These are phyloP conservation scores for Acridotheres tristis DNA, from an alignment of 2,797 vertebrate genomes.

Conservation along the genomic window DNA sequence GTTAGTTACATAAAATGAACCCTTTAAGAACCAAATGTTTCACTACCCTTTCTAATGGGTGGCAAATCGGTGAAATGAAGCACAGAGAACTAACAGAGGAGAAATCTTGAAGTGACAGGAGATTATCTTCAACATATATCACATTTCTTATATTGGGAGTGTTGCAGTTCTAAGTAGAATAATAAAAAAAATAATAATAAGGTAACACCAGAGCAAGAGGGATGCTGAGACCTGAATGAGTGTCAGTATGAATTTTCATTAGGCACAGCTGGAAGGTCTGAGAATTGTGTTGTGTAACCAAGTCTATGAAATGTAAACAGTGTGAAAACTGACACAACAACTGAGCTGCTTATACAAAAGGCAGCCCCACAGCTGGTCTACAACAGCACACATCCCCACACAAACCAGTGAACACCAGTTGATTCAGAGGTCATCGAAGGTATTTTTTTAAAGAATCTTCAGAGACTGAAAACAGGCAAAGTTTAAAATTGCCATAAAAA, in stretches of 20 bases:
- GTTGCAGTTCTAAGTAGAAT: not conserved
- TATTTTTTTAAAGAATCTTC: not conserved
- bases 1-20: not conserved
- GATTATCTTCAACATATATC: not conserved
- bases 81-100: not conserved
- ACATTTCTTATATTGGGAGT: not conserved
- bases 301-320: conserved; percentile 39
- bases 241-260: conserved; percentile 37
- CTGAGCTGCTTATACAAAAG: not conserved
- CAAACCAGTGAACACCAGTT: not conserved
- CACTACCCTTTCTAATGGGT: not conserved
- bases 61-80: conserved; percentile 16
- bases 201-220: not conserved
- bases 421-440: not conserved
- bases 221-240: not conserved
- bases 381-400: not conserved
- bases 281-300: conserved; percentile 29
- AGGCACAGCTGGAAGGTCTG: conserved; percentile 44
- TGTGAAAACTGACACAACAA: conserved; percentile 29
- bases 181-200: not conserved
- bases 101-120: not conserved
- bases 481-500: not conserved
- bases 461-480: not conserved
- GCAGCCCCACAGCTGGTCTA: not conserved
- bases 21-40: conserved; percentile 32